Conservation (phyloP, 2,797 vertebrate species). For the Rhinoraja longicauda region DNA sequence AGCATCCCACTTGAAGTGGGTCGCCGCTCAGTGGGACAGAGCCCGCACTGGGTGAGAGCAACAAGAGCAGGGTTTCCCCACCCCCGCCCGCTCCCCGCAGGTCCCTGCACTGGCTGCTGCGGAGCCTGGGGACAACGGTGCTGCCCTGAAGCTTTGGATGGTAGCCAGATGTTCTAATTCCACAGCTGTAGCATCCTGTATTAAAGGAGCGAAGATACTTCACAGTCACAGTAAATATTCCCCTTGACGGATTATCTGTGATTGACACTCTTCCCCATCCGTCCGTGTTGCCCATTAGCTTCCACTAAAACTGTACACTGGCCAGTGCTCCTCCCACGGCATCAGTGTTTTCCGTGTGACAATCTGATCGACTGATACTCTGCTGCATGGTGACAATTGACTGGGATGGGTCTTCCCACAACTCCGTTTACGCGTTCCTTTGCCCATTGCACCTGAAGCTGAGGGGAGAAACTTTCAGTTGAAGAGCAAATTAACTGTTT, state of each 20-base stretch:
- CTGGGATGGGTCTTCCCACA: conserved; percentile 6
- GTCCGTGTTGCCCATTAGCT: neutral
- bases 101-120: no score
- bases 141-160: neutral
- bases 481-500: no score
- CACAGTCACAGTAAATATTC: neutral
- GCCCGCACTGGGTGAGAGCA: no score
- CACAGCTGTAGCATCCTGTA: conserved; percentile 7
- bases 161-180: neutral
- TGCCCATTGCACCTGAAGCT: no score
- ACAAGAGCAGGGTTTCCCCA: no score
- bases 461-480: no score
- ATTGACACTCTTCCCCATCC: neutral
- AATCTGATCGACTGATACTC: neutral
- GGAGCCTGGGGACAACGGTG: neutral
- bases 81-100: no score
- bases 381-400: neutral
- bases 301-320: neutral
- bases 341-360: no score
- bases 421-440: no score
- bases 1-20: no score
- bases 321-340: rapidly evolving
- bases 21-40: neutral
- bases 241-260: neutral
- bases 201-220: neutral